Percentiles rank a stretch among this genome's conserved stretches.
Conservation (phyloP, 2,113 vertebrate species). For the Rallus limicola region DNA sequence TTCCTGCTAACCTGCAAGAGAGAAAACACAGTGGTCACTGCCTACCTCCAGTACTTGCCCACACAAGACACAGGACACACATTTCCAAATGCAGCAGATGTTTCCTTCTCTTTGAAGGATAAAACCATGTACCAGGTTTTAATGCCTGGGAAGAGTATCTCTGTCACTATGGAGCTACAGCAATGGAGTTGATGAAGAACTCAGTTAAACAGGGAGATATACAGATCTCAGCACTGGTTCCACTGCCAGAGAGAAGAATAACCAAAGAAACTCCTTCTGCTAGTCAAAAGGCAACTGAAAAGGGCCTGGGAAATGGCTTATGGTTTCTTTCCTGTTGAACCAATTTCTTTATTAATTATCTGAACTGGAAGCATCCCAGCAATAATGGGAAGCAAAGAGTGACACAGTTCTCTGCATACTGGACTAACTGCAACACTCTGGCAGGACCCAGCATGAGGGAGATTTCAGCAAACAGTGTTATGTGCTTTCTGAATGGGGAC, state of each 20-base stretch:
- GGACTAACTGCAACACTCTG: background rate
- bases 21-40: background rate
- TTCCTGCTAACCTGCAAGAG: conserved; percentile 40
- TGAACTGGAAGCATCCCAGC: background rate
- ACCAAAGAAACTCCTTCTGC: background rate
- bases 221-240: background rate
- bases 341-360: background rate
- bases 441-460: background rate
- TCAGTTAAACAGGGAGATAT: background rate
- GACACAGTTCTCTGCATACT: background rate
- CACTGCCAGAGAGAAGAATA: background rate
- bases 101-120: background rate
- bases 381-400: too few species aligned
- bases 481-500: background rate
- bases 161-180: background rate
- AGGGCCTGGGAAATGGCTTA: background rate
- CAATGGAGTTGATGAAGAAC: background rate
- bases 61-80: background rate
- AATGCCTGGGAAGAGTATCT: background rate
- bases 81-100: background rate
- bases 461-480: background rate
- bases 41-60: background rate
- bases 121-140: background rate
- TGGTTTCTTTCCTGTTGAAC: background rate
- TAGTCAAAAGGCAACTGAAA: background rate